Conservation (phyloP, 2,888 invertebrate species). For the Tetheella fluctuosa region DNA sequence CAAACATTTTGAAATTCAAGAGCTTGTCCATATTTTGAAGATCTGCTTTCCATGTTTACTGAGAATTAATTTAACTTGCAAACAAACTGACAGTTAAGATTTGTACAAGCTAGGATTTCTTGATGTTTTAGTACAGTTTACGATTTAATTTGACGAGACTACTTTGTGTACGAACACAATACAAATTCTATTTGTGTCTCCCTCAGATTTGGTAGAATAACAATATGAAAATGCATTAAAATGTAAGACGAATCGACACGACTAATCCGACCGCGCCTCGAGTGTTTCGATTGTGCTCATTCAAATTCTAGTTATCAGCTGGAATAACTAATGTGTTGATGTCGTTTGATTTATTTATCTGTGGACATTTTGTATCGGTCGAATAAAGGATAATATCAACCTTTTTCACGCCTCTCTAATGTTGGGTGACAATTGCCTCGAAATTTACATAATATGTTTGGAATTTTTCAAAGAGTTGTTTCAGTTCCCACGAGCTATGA, state of each 20-base stretch:
- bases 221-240: slow-evolving; percentile 56
- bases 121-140: slow-evolving; percentile 11
- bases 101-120: slow-evolving; percentile 36
- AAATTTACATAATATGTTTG: slow-evolving; percentile 67
- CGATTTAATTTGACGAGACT: not conserved
- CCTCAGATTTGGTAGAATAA: slow-evolving; percentile 28
- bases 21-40: slow-evolving; percentile 55
- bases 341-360: slow-evolving; percentile 61
- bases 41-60: slow-evolving; percentile 51
- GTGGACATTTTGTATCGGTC: slow-evolving; percentile 46
- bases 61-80: slow-evolving; percentile 49
- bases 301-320: slow-evolving; percentile 50
- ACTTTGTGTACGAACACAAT: slow-evolving; percentile 25
- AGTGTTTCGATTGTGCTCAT: slow-evolving; percentile 60
- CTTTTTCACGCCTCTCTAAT: slow-evolving; percentile 55
- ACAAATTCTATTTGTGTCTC: slow-evolving; percentile 23
- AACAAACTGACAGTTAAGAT: slow-evolving; percentile 44
- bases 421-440: slow-evolving; percentile 26
- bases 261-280: slow-evolving; percentile 72
- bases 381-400: slow-evolving; percentile 52
- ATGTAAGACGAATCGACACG: slow-evolving; percentile 67
- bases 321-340: slow-evolving; percentile 66
- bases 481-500: slow-evolving; percentile 12
- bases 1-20: slow-evolving; percentile 69
- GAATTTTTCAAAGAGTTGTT: slow-evolving; percentile 24